Evolutionary conservation across 2,888 invertebrate genomes (phyloP).

Genomic region (Salticus scenicus): DNA sequence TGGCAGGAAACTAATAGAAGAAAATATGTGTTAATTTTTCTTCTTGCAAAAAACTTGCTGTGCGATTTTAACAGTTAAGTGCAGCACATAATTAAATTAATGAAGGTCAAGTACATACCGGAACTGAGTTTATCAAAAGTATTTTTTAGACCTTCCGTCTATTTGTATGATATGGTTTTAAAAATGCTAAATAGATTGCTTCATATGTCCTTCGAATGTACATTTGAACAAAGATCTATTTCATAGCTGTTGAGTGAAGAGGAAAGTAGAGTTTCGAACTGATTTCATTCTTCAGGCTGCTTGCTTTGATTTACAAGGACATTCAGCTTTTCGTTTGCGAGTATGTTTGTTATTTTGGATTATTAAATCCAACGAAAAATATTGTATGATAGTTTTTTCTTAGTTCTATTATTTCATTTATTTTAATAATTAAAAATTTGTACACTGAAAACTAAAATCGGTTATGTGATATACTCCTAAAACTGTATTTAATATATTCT

Average conservation of each 20-base stretch:
- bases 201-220: conserved; percentile 24
- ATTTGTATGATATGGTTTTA: neutral
- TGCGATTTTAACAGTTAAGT: too few species aligned
- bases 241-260: conserved; percentile 20
- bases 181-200: conserved; percentile 23
- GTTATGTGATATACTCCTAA: too few species aligned
- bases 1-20: too few species aligned
- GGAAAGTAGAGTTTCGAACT: neutral
- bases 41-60: too few species aligned
- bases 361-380: too few species aligned
- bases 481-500: too few species aligned
- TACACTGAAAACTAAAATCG: too few species aligned
- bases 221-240: conserved; percentile 28
- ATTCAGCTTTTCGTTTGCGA: conserved; percentile 5
- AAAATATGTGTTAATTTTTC: too few species aligned
- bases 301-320: conserved; percentile 35
- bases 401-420: too few species aligned
- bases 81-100: too few species aligned
- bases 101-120: conserved; percentile 4
- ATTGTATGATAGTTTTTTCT: too few species aligned
- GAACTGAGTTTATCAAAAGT: neutral
- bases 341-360: conserved; percentile 22
- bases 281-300: conserved; percentile 18
- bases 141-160: conserved; percentile 7
- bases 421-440: too few species aligned